Evolutionary conservation across 2,797 vertebrate species (phyloP).

Genomic region (Streptopelia turtur): DNA sequence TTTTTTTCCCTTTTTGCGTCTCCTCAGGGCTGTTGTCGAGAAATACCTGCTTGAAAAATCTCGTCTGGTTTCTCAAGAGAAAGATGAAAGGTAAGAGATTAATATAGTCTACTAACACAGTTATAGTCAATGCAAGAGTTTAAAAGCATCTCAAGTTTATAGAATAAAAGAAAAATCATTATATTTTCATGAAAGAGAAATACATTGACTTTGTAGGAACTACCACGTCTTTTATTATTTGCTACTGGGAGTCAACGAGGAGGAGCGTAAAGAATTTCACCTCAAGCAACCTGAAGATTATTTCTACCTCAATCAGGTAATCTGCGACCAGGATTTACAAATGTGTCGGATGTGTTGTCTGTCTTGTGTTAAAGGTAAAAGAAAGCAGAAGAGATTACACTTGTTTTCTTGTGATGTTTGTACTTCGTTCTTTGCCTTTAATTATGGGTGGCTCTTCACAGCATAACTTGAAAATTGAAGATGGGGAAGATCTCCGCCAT

Average conservation of each 20-base stretch:
- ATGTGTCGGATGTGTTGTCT: background rate
- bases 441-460: slow-evolving; percentile 56
- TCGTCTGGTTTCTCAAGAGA: slow-evolving; percentile 94
- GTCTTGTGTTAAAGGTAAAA: background rate
- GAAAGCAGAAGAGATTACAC: background rate
- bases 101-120: background rate
- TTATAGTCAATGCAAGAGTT: background rate
- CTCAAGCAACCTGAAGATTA: slow-evolving; percentile 95
- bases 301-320: slow-evolving; percentile 99
- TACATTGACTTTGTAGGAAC: slow-evolving; percentile 82
- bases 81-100: slow-evolving; percentile 91
- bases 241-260: slow-evolving; percentile 90
- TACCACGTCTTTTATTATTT: slow-evolving; percentile 99
- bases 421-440: background rate
- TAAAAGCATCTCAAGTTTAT: background rate
- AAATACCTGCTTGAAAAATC: slow-evolving; percentile 99
- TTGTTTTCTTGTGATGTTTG: background rate
- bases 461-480: slow-evolving; percentile 98
- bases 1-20: background rate
- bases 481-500: slow-evolving; percentile 93
- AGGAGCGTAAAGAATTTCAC: slow-evolving; percentile 92
- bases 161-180: background rate
- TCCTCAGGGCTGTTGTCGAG: slow-evolving; percentile 92
- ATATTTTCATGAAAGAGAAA: background rate
- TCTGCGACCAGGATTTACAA: background rate